Percentiles rank a stretch among this genome's conserved stretches.
Evolutionary conservation across 2,888 invertebrate species (phyloP).

Genomic region (Halocaridina rubra): DNA sequence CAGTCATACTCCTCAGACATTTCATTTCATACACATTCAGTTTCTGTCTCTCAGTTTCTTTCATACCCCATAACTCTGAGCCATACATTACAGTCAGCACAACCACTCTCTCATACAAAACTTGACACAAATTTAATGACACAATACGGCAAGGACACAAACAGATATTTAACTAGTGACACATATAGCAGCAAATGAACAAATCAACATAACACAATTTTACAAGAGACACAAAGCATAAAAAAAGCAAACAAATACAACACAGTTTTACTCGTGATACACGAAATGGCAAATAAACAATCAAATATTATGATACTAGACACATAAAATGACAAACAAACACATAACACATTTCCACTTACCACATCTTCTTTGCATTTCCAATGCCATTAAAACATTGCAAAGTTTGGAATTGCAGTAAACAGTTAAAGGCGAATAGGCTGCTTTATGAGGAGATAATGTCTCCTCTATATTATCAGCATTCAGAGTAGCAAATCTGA

Average conservation of each 20-base stretch:
- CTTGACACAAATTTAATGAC: too few relatives aligned
- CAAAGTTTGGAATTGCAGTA: constrained; percentile 93
- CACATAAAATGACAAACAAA: neutral
- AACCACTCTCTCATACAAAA: too few relatives aligned
- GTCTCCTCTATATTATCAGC: constrained; percentile 71
- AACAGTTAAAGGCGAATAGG: constrained; percentile 84
- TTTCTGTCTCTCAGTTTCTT: too few relatives aligned
- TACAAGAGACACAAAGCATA: neutral
- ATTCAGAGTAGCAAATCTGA: constrained; percentile 73
- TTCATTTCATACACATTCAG: too few relatives aligned
- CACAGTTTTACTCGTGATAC: too few relatives aligned
- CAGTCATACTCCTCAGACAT: too few relatives aligned
- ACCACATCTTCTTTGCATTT: constrained; percentile 80
- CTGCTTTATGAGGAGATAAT: constrained; percentile 76
- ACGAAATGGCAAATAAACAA: neutral
- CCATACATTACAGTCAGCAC: too few relatives aligned
- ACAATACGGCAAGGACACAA: too few relatives aligned
- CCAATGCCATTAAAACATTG: constrained; percentile 85
- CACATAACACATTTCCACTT: too few relatives aligned
- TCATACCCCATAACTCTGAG: too few relatives aligned
- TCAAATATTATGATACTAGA: neutral
- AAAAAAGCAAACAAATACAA: neutral
- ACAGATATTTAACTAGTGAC: neutral
- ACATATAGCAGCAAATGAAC: neutral
- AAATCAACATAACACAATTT: neutral